These are phyloP conservation scores for Dasypogon diadema DNA, from an alignment of 2,888 invertebrate genomes.

Conservation along the genomic window DNA sequence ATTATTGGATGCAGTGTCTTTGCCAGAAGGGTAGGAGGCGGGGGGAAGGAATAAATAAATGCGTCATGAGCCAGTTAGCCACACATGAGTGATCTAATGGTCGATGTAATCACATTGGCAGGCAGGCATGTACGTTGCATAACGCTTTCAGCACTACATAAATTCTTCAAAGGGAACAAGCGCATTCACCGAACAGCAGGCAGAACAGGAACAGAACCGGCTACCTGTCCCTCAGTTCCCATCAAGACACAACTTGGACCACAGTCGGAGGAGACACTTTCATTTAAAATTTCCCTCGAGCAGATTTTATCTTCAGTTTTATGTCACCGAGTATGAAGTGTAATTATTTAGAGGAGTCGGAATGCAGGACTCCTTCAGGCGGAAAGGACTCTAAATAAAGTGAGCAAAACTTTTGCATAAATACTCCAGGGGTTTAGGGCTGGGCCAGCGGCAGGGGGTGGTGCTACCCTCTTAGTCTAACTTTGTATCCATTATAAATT, in stretches of 20 bases:
- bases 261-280: conserved; percentile 14
- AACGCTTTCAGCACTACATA: conserved; percentile 50
- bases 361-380: not conserved
- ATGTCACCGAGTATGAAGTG: conserved; percentile 36
- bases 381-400: conserved; percentile 7
- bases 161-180: conserved; percentile 44
- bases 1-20: not conserved
- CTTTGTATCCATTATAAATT: conserved; percentile 33
- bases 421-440: too few species aligned
- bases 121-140: conserved; percentile 27
- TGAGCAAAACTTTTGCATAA: conserved; percentile 29
- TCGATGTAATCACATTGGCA: conserved; percentile 52
- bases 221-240: not conserved
- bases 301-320: conserved; percentile 31
- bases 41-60: conserved; percentile 12
- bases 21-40: too few species aligned
- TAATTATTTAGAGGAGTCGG: conserved; percentile 33
- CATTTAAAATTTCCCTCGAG: conserved; percentile 30
- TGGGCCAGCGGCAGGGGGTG: not conserved
- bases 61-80: conserved; percentile 49
- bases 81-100: conserved; percentile 54
- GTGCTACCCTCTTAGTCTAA: not conserved
- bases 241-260: conserved; percentile 4
- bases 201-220: not conserved
- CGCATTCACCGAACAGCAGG: not conserved